A percentile compares a stretch with the other conserved stretches of the same genome.
These are phyloP conservation scores for Akabosia matsudoensis DNA, from an alignment of 1,140 invertebrate species.

Conservation along the genomic window DNA sequence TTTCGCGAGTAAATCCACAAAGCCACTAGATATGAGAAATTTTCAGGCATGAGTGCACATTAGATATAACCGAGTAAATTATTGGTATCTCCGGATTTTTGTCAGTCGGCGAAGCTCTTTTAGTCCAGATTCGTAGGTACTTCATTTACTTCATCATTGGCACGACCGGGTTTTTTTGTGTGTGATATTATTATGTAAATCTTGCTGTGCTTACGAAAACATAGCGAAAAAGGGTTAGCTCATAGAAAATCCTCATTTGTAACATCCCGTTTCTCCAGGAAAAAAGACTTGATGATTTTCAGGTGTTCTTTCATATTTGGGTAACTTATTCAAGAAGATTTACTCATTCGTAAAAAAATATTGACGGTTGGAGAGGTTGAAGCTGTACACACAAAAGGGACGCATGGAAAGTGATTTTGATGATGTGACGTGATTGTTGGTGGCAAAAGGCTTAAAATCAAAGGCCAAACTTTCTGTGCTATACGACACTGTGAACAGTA, in stretches of 20 bases:
- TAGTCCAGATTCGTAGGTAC: not conserved
- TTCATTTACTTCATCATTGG: too few relatives aligned
- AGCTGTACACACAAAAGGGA: not conserved
- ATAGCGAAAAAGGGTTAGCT: not conserved
- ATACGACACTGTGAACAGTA: too few relatives aligned
- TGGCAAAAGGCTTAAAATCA: not conserved
- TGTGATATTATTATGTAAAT: conserved; percentile 20
- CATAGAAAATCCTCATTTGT: not conserved
- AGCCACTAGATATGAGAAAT: not conserved
- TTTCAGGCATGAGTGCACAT: not conserved
- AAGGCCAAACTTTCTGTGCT: not conserved
- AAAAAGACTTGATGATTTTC: conserved; percentile 12
- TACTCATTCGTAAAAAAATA: conserved; percentile 2
- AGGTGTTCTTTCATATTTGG: conserved; percentile 1
- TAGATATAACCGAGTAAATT: not conserved
- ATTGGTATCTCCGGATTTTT: too few relatives aligned
- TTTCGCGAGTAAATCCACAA: not conserved
- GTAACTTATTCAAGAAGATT: not conserved
- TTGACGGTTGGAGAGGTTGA: not conserved
- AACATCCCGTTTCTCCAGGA: too few relatives aligned
- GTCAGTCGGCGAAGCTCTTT: not conserved
- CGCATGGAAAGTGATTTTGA: not conserved
- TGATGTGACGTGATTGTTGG: not conserved
- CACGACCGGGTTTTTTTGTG: too few relatives aligned
- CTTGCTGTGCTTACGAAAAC: not conserved